Evolutionary conservation across 64 coral and sea anemone species (phyloP), one percentile per base, ranked within the genome.

Genomic region (Montipora sp.): DNA sequence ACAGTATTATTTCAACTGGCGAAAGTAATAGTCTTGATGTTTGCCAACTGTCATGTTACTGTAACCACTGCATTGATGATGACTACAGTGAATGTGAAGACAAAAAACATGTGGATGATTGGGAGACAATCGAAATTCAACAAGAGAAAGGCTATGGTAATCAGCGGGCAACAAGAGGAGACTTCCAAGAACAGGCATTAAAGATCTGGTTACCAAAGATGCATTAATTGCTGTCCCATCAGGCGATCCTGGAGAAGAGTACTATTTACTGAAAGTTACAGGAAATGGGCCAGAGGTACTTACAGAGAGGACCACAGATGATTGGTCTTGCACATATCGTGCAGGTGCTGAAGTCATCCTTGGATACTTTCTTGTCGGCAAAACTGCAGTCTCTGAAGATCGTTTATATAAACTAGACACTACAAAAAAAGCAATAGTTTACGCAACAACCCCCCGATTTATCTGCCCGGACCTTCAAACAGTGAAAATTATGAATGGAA

Each of bases 211-310:
- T 3, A 18, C 3, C 18, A 24, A 27, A 22, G 47, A 90, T 61
- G 20, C 13, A 15, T 21, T 68, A 1, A 20, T 90, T 4, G 88
- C 87, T 1, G 84, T 94, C 19, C 73, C 93, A 8, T 82, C 93
- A 53, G 87, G 27, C 51, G 87, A 94, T 79, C 43, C 58, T 0
- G 79, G 79, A 16, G 71, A 84, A 53, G 78, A 94, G 13, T 89
- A 94, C 4, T 93, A 93, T 47, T 14, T 87, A 4, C 14, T 82
- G 1, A 71, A 88, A 51, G 76, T 93, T 16, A 55, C 48, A 23
- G 50, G 74, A 36, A n/a, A 93, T 27, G 92, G 92, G 2, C 12
- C 75, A 75, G 92, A 88, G 88, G 19, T 8, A 10, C 20, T 88
- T 59, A 13, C 50, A 50, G 11, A 12, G 8, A 65, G 61, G 44